Evolutionary conservation across 1,140 invertebrate genomes (phyloP), one percentile per base, ranked within the genome.

Genomic region (Popillia japonica): DNA sequence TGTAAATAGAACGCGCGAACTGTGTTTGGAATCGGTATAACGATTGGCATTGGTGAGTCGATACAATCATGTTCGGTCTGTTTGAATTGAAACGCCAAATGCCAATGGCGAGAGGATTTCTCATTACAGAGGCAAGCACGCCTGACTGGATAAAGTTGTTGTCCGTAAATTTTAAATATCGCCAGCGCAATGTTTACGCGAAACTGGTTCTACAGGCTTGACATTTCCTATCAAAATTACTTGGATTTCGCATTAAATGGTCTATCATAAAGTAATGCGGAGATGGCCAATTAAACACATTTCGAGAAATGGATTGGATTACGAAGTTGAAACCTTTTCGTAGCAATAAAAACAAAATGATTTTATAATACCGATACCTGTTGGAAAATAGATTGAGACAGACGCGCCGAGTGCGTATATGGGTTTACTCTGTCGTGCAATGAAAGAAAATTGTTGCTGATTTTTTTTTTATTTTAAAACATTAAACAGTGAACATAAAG

Each of bases 31-130:
- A 68, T 68, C 61, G 61, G 27, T 27, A 68, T 68, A 11, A 17
- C 61, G 20, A 68, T 68, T 68, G 61, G 22, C 61, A 68, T 68
- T 68, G 22, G 6, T 68, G 61, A 34, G 14, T 22, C 8, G 61
- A 68, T 68, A 27, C 61, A 20, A 68, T 68, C 61, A 22, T 4
- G 23, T 34, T 68, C 61, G 61, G 61, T 68, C 27, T 22, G 20
- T 68, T 68, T 68, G 61, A 23, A 68, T 68, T 68, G 61, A 23
- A 68, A 68, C 22, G 61, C 22, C 10, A 68, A 68, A 68, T 68
- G 61, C 61, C 61, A 68, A 68, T n/a, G 61, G 61, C 14, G 20
- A 61, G 2, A 17, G 59, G 22, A 68, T 68, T 68, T 22, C 61
- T 23, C 61, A 27, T 68, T 27, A 68, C 22, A 14, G 61, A 68